Evolutionary conservation across 2,888 invertebrate genomes (phyloP).

Genomic region (Euzophera pinguis): DNA sequence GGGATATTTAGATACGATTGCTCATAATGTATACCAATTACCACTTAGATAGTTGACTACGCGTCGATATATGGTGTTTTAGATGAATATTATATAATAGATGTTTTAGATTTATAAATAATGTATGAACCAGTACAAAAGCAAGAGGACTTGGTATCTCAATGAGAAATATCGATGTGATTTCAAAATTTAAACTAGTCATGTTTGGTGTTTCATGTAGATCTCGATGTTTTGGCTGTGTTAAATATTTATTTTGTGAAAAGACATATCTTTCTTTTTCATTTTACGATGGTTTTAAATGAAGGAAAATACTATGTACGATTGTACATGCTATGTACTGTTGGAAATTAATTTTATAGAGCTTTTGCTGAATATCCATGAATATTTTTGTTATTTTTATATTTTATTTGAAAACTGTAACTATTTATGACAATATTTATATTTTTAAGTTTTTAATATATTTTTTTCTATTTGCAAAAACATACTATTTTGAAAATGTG

Average conservation of each 20-base stretch:
- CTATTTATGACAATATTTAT: too few relatives aligned
- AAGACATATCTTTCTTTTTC: slow-evolving; percentile 21
- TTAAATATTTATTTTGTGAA: slow-evolving; percentile 42
- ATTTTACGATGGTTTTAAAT: slow-evolving; percentile 8
- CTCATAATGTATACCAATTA: slow-evolving; percentile 32
- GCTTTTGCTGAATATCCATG: too few relatives aligned
- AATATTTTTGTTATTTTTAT: too few relatives aligned
- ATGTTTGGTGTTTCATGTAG: slow-evolving; percentile 42
- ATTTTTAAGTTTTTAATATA: too few relatives aligned
- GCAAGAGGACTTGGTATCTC: background rate
- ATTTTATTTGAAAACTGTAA: too few relatives aligned
- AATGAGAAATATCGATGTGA: background rate
- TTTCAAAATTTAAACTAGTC: slow-evolving; percentile 16
- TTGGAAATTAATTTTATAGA: too few relatives aligned
- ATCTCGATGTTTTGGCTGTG: slow-evolving; percentile 73
- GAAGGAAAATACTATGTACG: slow-evolving; percentile 27
- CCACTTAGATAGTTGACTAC: slow-evolving; percentile 19
- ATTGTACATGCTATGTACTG: slow-evolving; percentile 14
- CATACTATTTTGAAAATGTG: background rate
- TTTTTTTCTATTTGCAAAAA: too few relatives aligned
- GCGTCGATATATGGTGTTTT: slow-evolving; percentile 22
- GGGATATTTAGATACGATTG: slow-evolving; percentile 31
- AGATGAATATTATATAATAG: slow-evolving; percentile 26
- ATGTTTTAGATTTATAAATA: slow-evolving; percentile 29
- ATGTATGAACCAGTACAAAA: slow-evolving; percentile 17